Percentiles rank a stretch among this genome's conserved stretches.
These are phyloP conservation scores for Dysmachus trigonus DNA, from an alignment of 2,888 invertebrate genomes.

Conservation along the genomic window DNA sequence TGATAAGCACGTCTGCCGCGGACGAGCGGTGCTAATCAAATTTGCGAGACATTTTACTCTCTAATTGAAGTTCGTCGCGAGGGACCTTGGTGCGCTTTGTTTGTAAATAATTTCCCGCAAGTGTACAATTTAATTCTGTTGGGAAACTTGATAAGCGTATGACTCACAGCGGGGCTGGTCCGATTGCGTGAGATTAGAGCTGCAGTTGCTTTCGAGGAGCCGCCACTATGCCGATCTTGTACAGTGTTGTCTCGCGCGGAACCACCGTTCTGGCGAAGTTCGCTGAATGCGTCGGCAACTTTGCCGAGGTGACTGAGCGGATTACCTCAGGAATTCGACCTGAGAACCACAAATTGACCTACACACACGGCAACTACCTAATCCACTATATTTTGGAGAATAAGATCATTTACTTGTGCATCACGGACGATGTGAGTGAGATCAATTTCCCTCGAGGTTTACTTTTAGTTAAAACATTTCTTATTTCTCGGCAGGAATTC, in stretches of 20 bases:
- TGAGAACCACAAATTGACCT: constrained; percentile 91
- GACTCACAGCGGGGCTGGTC: neutral
- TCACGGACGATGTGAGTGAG: constrained; percentile 87
- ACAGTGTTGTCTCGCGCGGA: constrained; percentile 88
- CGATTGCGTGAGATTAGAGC: neutral
- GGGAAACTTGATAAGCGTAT: neutral
- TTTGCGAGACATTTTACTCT: neutral
- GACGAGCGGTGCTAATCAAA: neutral
- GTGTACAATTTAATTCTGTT: neutral
- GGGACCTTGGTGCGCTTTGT: neutral
- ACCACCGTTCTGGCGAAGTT: constrained; percentile 87
- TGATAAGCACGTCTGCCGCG: neutral
- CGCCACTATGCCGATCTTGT: constrained; percentile 83
- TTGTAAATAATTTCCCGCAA: neutral
- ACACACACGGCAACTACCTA: constrained; percentile 90
- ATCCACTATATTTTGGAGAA: constrained; percentile 92
- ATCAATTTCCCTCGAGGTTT: neutral
- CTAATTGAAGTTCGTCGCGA: neutral
- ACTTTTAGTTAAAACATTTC: neutral
- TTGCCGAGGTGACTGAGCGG: constrained; percentile 92
- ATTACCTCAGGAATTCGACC: constrained; percentile 86
- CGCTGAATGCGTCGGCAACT: constrained; percentile 93
- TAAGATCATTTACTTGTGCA: constrained; percentile 90
- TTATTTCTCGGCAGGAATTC: constrained; percentile 76
- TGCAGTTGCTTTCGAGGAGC: neutral